Conservation (phyloP, 2,888 invertebrate species). For the Oxystoma pomonae region DNA sequence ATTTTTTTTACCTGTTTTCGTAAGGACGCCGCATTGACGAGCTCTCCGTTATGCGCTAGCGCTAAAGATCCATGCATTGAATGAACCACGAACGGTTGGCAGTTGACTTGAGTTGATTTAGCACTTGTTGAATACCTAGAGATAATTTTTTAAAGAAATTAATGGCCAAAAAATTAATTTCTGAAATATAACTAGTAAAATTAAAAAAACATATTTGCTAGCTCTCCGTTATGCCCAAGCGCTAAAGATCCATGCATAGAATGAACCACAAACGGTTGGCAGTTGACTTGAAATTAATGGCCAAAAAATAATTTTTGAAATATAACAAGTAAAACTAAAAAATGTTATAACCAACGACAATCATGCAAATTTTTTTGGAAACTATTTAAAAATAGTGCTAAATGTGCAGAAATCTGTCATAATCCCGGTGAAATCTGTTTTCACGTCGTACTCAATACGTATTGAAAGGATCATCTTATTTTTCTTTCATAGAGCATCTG, state of each 20-base stretch:
- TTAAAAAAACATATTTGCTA: constrained; percentile 71
- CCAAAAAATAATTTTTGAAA: constrained; percentile 1
- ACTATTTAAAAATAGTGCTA: no score
- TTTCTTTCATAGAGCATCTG: no score
- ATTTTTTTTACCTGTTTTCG: constrained; percentile 84
- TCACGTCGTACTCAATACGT: no score
- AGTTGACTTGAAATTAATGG: constrained; percentile 62
- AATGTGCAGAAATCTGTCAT: no score
- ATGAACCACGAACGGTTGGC: constrained; percentile 98
- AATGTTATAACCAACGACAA: no score
- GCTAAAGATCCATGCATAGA: constrained; percentile 92
- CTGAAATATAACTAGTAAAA: background rate
- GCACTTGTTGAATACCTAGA: constrained; percentile 88
- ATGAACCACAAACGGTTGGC: constrained; percentile 98
- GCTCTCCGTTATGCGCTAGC: constrained; percentile 96
- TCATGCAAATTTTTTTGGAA: no score
- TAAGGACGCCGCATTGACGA: constrained; percentile 87
- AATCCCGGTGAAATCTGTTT: no score
- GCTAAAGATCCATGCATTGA: constrained; percentile 92
- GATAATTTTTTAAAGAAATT: background rate
- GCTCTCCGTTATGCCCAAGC: constrained; percentile 96
- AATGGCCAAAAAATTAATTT: constrained; percentile 1
- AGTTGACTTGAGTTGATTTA: constrained; percentile 85
- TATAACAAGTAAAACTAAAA: background rate
- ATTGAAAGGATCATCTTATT: no score